phyloP scores from a whole-genome alignment of 2,113 vertebrate genomes.

The Atherinomorus stipes region DNA sequence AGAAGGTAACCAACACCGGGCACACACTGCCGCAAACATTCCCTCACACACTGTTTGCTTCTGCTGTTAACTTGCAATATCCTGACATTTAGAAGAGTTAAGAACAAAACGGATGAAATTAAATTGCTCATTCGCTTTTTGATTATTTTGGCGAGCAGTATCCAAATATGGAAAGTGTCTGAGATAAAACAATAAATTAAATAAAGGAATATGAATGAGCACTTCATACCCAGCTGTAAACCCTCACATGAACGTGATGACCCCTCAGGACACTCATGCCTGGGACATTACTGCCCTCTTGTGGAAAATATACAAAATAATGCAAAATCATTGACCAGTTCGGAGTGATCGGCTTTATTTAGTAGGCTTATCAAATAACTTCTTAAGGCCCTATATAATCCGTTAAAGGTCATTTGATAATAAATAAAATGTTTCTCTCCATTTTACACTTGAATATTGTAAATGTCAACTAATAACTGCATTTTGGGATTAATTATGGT shows the following conservation, averaged over 20 bases:
- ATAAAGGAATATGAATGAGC: background rate
- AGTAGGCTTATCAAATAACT: too few species aligned
- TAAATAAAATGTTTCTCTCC: slow-evolving; percentile 2
- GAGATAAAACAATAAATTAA: background rate
- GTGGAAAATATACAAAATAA: slow-evolving; percentile 59
- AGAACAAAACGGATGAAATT: background rate
- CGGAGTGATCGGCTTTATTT: background rate
- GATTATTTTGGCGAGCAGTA: slow-evolving; percentile 6
- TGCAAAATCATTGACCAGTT: slow-evolving; percentile 13
- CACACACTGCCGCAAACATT: slow-evolving; percentile 34
- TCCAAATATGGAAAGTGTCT: background rate
- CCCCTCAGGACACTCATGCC: slow-evolving; percentile 38
- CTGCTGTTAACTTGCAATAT: background rate
- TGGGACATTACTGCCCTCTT: slow-evolving; percentile 76
- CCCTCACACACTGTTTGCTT: slow-evolving; percentile 15
- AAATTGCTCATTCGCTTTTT: background rate
- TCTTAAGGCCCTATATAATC: background rate
- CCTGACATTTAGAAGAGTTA: background rate
- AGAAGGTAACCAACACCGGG: slow-evolving; percentile 90
- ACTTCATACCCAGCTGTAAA: slow-evolving; percentile 45
- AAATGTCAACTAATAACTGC: too few species aligned
- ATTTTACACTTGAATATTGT: background rate
- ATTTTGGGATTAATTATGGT: too few species aligned
- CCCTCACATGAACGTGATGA: slow-evolving; percentile 64
- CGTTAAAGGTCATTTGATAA: slow-evolving; percentile 27